These are phyloP conservation scores for Nomada ruficornis DNA, from an alignment of 2,888 invertebrate species.

Conservation along the genomic window DNA sequence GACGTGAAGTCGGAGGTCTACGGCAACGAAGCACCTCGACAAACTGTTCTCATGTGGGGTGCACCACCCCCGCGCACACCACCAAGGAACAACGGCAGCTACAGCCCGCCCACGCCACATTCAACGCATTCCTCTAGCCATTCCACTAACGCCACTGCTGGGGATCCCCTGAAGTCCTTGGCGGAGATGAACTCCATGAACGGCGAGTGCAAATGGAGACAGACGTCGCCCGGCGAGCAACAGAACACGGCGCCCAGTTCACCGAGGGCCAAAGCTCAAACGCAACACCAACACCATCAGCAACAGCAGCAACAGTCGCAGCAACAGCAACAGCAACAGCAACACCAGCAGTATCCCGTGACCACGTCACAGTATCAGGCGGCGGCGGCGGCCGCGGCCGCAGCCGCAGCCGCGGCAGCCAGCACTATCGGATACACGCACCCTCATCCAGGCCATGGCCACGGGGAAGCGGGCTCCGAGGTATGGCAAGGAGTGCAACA, in stretches of 20 bases:
- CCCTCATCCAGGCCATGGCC: slow-evolving; percentile 83
- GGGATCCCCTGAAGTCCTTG: slow-evolving; percentile 84
- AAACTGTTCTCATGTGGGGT: slow-evolving; percentile 98
- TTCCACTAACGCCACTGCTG: slow-evolving; percentile 73
- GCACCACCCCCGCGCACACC: slow-evolving; percentile 82
- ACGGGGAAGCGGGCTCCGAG: slow-evolving; percentile 86
- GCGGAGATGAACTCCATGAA: slow-evolving; percentile 85
- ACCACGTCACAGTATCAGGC: slow-evolving; percentile 79
- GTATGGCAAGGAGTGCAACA: slow-evolving; percentile 86
- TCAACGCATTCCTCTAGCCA: slow-evolving; percentile 79
- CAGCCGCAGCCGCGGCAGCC: slow-evolving; percentile 65
- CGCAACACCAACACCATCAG: slow-evolving; percentile 80
- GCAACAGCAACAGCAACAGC: slow-evolving; percentile 79
- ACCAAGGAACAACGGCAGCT: slow-evolving; percentile 82
- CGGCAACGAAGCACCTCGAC: slow-evolving; percentile 89
- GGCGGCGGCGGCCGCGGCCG: slow-evolving; percentile 68
- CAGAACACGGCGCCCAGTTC: slow-evolving; percentile 81
- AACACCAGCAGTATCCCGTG: slow-evolving; percentile 80
- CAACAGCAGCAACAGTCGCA: slow-evolving; percentile 78
- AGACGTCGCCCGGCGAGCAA: slow-evolving; percentile 80
- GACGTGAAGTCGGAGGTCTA: slow-evolving; percentile 86
- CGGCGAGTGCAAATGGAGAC: slow-evolving; percentile 85
- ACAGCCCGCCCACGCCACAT: slow-evolving; percentile 82
- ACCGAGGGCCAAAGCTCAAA: slow-evolving; percentile 79
- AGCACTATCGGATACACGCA: slow-evolving; percentile 79